Conservation (phyloP, 2,888 invertebrate genomes). For the Pristionchus fissidentatus region DNA sequence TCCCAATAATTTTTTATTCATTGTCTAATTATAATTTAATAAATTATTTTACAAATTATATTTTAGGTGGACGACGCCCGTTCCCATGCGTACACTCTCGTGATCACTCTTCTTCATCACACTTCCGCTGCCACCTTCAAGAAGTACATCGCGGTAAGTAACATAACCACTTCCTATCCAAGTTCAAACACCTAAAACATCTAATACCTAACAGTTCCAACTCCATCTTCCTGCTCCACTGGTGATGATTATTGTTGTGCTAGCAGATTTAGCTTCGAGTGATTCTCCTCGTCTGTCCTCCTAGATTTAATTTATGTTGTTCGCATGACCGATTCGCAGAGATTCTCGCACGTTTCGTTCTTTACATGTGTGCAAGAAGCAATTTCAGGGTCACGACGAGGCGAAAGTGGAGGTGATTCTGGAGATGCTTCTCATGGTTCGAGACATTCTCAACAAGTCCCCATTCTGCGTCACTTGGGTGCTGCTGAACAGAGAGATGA, state of each 20-base stretch:
- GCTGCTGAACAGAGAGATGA: constrained; percentile 40
- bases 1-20: too few species aligned
- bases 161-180: not conserved
- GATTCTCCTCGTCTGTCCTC: too few species aligned
- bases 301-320: too few species aligned
- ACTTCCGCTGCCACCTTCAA: constrained; percentile 40
- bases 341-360: too few species aligned
- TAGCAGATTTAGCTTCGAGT: too few species aligned
- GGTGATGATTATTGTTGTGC: too few species aligned
- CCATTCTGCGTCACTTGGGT: constrained; percentile 43
- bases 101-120: constrained; percentile 49
- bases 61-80: constrained; percentile 48
- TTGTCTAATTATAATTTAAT: not conserved
- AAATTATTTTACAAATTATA: not conserved
- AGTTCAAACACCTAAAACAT: too few species aligned
- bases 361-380: too few species aligned
- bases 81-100: constrained; percentile 43
- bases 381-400: constrained; percentile 37
- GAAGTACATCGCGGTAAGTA: constrained; percentile 45
- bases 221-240: too few species aligned
- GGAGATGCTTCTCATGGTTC: constrained; percentile 45
- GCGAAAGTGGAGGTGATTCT: constrained; percentile 41
- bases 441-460: constrained; percentile 45
- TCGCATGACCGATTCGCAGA: too few species aligned
- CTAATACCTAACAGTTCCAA: too few species aligned